Percentiles rank a stretch among this genome's conserved stretches.
phyloP scores from a whole-genome alignment of 2,888 invertebrate species.

The Drosophila lutescens region DNA sequence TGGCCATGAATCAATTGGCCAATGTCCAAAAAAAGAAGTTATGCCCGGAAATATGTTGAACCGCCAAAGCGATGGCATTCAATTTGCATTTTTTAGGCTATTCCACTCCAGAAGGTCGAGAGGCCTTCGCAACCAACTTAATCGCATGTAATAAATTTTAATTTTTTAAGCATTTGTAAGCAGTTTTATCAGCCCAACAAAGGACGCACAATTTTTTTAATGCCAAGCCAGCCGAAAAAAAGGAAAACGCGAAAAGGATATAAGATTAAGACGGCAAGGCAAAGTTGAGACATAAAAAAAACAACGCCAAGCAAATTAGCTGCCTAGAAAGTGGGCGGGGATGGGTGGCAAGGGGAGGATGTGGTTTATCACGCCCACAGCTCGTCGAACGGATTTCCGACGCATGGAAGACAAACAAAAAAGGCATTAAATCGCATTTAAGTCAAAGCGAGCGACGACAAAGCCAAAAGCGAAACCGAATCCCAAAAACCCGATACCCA shows the following conservation, averaged over 20 bases:
- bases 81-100: slow-evolving; percentile 60
- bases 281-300: slow-evolving; percentile 71
- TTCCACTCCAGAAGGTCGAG: background rate
- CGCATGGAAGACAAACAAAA: slow-evolving; percentile 81
- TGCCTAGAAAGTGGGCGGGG: slow-evolving; percentile 25
- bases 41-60: slow-evolving; percentile 73
- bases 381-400: slow-evolving; percentile 73
- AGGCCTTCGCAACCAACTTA: slow-evolving; percentile 46
- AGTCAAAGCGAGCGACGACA: slow-evolving; percentile 60
- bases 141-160: slow-evolving; percentile 82
- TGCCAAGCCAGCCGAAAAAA: slow-evolving; percentile 65
- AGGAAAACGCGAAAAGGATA: slow-evolving; percentile 61
- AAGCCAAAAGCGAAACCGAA: slow-evolving; percentile 35
- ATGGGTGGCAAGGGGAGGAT: slow-evolving; percentile 36
- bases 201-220: slow-evolving; percentile 68
- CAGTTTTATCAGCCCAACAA: slow-evolving; percentile 78
- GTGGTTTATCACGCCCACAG: slow-evolving; percentile 78
- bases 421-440: slow-evolving; percentile 82
- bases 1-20: slow-evolving; percentile 77
- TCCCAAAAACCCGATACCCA: slow-evolving; percentile 18
- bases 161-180: slow-evolving; percentile 82
- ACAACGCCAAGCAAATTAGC: slow-evolving; percentile 76
- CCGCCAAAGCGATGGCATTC: slow-evolving; percentile 48
- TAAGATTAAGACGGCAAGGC: slow-evolving; percentile 74
- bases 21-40: slow-evolving; percentile 50